These are phyloP conservation scores for Sitta europaea DNA, from an alignment of 2,113 vertebrate genomes.

Conservation along the genomic window DNA sequence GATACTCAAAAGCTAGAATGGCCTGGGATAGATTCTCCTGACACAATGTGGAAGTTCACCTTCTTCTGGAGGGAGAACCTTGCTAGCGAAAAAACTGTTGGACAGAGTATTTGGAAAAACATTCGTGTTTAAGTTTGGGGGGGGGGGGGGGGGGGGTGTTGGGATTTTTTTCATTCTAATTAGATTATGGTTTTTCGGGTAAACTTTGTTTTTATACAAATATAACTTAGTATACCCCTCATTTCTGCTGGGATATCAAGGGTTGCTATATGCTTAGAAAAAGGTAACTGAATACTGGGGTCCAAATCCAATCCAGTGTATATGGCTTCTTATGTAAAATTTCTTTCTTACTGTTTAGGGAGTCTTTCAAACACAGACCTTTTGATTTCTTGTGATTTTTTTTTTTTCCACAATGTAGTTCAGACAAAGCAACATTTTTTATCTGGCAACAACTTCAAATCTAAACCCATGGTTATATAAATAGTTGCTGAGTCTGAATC, in stretches of 20 bases:
- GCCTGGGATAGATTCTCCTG: not conserved
- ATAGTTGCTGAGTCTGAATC: not conserved
- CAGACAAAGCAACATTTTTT: not conserved
- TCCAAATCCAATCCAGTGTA: not conserved
- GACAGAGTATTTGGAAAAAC: not conserved
- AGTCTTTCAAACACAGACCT: not conserved
- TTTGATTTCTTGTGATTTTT: not conserved
- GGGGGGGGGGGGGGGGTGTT: too few species aligned
- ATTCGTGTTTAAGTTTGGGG: not conserved
- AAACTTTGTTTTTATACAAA: not conserved
- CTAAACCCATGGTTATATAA: not conserved
- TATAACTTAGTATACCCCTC: fast-evolving
- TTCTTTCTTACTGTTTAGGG: not conserved
- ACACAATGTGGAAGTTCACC: not conserved
- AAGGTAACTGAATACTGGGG: not conserved
- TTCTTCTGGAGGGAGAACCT: not conserved
- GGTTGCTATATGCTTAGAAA: not conserved
- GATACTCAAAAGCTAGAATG: not conserved
- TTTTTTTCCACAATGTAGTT: not conserved
- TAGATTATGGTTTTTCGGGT: not conserved
- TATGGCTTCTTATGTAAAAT: not conserved
- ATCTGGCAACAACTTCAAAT: not conserved
- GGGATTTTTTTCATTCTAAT: not conserved
- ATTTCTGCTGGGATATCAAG: not conserved
- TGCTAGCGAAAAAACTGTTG: fast-evolving